These are phyloP conservation scores for Sepioteuthis lessoniana DNA, from an alignment of 2,888 invertebrate species.

Conservation along the genomic window DNA sequence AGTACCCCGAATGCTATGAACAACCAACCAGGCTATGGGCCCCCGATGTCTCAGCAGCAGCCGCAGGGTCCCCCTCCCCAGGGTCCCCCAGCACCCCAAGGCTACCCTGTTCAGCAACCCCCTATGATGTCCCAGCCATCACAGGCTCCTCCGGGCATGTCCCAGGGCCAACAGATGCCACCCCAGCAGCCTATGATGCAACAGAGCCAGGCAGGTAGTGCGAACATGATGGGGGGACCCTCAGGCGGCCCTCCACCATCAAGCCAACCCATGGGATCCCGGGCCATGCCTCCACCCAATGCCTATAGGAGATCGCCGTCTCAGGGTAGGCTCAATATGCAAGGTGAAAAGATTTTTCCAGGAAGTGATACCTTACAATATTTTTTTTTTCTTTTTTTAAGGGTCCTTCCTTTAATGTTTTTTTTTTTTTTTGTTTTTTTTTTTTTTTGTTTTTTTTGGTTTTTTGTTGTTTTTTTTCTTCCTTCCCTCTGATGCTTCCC, in stretches of 20 bases:
- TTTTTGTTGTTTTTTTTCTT: background rate
- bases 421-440: background rate
- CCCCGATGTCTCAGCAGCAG: constrained; percentile 44
- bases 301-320: constrained; percentile 57
- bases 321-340: constrained; percentile 48
- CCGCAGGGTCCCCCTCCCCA: background rate
- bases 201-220: constrained; percentile 50
- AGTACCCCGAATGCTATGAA: constrained; percentile 45
- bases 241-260: constrained; percentile 41
- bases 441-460: background rate
- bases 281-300: constrained; percentile 54
- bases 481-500: no score
- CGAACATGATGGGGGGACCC: constrained; percentile 39
- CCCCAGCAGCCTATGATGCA: constrained; percentile 54
- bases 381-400: background rate
- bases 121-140: constrained; percentile 46
- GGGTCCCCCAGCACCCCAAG: background rate
- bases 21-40: constrained; percentile 41
- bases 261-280: constrained; percentile 55
- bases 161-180: constrained; percentile 39
- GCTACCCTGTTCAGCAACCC: background rate
- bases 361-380: background rate
- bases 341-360: constrained; percentile 45
- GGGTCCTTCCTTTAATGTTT: background rate
- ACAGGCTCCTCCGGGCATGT: constrained; percentile 44